Evolutionary conservation across 23 tunicate species (phyloP), one percentile per base, ranked within the genome.

Genomic region (Halocynthia roretzi): DNA sequence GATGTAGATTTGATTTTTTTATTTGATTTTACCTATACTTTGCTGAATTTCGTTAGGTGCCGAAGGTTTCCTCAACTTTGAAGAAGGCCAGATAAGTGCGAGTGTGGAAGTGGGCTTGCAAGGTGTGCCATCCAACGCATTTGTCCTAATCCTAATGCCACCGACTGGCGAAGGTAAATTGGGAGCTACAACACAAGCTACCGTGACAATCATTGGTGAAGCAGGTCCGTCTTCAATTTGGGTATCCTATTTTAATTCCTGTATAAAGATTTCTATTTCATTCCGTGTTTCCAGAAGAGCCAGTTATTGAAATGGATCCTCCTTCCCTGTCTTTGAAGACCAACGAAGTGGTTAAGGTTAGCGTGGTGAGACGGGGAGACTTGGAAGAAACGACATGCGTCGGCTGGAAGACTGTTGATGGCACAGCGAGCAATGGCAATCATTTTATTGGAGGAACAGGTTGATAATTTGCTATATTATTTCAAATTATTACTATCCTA

Each of bases 401-500:
- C 31, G 98, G 87, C 8, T 92, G 98, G 98, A 80, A 75, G 57
- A 92, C 89, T 5, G 62, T 20, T 14, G 93, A 92, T 61, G 98
- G 98, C 10, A 77, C 77, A 11, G 98, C 92, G 19, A 50, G 70
- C 5, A 82, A 91, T 49, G 91, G 87, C 31, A 61, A 56, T 11
- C 76, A 85, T 76, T 91, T 81, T 63, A 77, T 85, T 52, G 97
- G 97, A 20, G 92, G 98, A 73, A 76, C 85, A 61, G 92, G 98
- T 92, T 70, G 0, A 20, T 31, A 31, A 31, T 31, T 31, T 31
- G 44, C 44, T 31, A 31, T 31, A 31, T 31, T 31, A 31, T 4
- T 31, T 31, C 44, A 31, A 31, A 31, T 31, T 31, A 1, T 0
- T 31, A 31, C 44, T 31, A 31, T 31, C 44, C 44, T 4, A 31